Percentiles rank a stretch among this genome's conserved stretches.
Conservation (phyloP, 2,888 invertebrate genomes). For the Sarcophaga rosellei region DNA sequence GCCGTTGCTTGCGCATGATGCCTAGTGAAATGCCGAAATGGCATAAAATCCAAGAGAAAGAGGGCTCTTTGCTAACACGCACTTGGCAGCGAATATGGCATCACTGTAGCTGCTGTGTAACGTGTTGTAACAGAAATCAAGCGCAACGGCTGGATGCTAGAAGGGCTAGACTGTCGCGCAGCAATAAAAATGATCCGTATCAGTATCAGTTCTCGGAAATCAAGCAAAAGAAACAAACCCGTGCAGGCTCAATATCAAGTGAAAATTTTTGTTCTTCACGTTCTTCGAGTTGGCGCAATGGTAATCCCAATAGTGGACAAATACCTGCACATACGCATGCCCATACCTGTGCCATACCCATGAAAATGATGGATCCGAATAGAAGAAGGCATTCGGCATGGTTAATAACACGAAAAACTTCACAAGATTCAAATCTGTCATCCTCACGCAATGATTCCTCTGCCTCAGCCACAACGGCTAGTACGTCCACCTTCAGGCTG, state of each 20-base stretch:
- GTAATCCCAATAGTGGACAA: constrained; percentile 81
- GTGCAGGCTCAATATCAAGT: constrained; percentile 92
- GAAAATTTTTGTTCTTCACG: constrained; percentile 94
- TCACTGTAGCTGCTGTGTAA: constrained; percentile 70
- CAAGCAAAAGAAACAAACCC: constrained; percentile 87
- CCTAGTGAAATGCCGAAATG: constrained; percentile 79
- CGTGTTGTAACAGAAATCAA: constrained; percentile 66
- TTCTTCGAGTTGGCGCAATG: constrained; percentile 93
- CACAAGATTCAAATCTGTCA: constrained; percentile 94
- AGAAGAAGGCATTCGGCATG: constrained; percentile 92
- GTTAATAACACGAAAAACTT: constrained; percentile 95
- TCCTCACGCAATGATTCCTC: constrained; percentile 96
- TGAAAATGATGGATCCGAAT: constrained; percentile 85
- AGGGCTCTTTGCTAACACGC: constrained; percentile 75
- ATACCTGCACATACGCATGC: constrained; percentile 71
- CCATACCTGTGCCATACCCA: constrained; percentile 87
- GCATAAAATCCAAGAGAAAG: constrained; percentile 77
- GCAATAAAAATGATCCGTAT: constrained; percentile 85
- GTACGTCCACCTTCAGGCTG: constrained; percentile 94
- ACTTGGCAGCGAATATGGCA: constrained; percentile 81
- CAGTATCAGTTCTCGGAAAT: constrained; percentile 89
- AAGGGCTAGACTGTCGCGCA: constrained; percentile 73
- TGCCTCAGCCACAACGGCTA: constrained; percentile 94
- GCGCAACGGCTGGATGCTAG: constrained; percentile 71
- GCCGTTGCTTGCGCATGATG: constrained; percentile 82